These are phyloP conservation scores for Solea solea DNA, from an alignment of 2,113 vertebrate species.

Conservation along the genomic window DNA sequence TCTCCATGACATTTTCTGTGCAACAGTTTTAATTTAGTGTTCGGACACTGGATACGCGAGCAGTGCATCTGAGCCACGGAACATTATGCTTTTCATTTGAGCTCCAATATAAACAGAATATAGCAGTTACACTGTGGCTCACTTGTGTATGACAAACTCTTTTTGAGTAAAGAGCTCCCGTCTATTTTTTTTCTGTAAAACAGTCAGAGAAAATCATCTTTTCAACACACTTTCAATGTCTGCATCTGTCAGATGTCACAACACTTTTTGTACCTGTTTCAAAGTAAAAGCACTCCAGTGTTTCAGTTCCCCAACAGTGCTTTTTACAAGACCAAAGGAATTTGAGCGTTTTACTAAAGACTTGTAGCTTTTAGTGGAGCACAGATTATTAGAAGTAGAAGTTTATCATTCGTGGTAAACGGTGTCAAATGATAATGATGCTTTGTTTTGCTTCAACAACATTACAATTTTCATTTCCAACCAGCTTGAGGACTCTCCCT, in stretches of 20 bases:
- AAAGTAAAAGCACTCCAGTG: background rate
- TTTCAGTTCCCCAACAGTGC: background rate
- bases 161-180: background rate
- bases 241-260: background rate
- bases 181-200: background rate
- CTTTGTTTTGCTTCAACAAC: too few relatives aligned
- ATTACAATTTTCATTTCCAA: constrained; percentile 11
- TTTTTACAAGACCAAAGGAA: too few relatives aligned
- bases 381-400: too few relatives aligned
- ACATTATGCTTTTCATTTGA: background rate
- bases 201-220: background rate
- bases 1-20: constrained; percentile 25
- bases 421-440: too few relatives aligned
- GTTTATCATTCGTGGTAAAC: too few relatives aligned
- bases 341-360: too few relatives aligned
- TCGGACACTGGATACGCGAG: background rate
- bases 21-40: constrained; percentile 20
- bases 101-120: background rate
- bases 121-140: background rate
- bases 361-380: too few relatives aligned
- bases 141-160: background rate
- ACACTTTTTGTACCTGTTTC: background rate
- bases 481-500: constrained; percentile 28
- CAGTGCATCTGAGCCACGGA: background rate
- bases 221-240: background rate